Evolutionary conservation across 2,888 invertebrate genomes (phyloP).

Genomic region (Auanema freiburgensis): DNA sequence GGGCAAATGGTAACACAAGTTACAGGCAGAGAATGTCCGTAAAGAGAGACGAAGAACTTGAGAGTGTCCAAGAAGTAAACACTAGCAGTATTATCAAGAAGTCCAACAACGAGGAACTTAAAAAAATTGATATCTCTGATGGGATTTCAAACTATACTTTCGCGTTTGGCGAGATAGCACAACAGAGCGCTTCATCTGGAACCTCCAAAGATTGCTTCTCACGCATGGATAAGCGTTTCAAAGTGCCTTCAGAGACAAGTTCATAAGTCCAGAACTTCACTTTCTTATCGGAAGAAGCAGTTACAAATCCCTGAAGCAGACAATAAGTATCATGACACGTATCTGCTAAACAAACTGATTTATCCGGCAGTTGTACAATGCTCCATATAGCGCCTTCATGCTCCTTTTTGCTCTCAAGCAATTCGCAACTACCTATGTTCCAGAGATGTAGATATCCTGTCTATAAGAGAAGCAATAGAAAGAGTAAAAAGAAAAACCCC

Average conservation of each 20-base stretch:
- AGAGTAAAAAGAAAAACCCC: not conserved
- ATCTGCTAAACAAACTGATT: slow-evolving; percentile 70
- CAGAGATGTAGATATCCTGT: slow-evolving; percentile 67
- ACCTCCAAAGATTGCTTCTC: slow-evolving; percentile 82
- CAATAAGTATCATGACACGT: slow-evolving; percentile 68
- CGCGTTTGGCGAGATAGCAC: slow-evolving; percentile 70
- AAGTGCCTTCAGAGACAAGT: slow-evolving; percentile 66
- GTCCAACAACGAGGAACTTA: slow-evolving; percentile 80
- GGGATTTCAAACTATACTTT: slow-evolving; percentile 26
- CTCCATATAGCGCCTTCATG: slow-evolving; percentile 81
- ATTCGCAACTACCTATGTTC: slow-evolving; percentile 80
- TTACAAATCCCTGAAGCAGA: slow-evolving; percentile 69
- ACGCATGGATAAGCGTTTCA: slow-evolving; percentile 68
- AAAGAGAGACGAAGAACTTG: slow-evolving; percentile 90
- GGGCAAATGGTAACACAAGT: slow-evolving; percentile 85
- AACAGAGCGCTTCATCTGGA: slow-evolving; percentile 83
- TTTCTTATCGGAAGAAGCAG: slow-evolving; percentile 85
- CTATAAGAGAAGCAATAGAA: slow-evolving; percentile 51
- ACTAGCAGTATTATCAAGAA: slow-evolving; percentile 90
- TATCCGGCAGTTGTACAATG: slow-evolving; percentile 79
- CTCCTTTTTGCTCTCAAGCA: slow-evolving; percentile 77
- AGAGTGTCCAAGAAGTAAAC: slow-evolving; percentile 91
- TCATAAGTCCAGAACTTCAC: slow-evolving; percentile 94
- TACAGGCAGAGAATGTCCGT: slow-evolving; percentile 94
- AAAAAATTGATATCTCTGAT: not conserved